Conservation (phyloP, 2,113 vertebrate genomes). For the Etia nguti region DNA sequence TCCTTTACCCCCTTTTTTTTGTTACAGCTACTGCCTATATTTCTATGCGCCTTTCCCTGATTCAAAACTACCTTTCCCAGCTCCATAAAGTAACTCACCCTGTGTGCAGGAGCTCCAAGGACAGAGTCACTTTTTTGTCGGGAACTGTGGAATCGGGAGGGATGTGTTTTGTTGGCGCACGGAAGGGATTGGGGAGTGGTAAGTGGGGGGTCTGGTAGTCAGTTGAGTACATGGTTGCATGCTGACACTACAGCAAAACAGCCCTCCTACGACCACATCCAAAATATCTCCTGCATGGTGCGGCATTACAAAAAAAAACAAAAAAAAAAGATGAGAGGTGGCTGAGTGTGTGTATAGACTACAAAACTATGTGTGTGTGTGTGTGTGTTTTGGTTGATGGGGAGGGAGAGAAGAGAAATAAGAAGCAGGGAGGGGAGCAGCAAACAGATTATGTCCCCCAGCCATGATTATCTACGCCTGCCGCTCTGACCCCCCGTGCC, state of each 20-base stretch:
- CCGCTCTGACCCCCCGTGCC: constrained; percentile 42
- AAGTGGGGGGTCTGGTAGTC: not conserved
- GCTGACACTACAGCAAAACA: constrained; percentile 17
- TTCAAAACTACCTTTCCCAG: not conserved
- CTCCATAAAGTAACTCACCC: not conserved
- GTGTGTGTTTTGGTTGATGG: not conserved
- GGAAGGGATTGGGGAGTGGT: not conserved
- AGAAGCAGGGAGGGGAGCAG: not conserved
- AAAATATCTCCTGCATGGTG: not conserved
- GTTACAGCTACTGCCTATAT: not conserved
- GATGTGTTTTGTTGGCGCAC: not conserved
- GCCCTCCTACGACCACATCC: not conserved
- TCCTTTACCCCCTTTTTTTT: not conserved
- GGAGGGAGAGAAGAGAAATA: not conserved
- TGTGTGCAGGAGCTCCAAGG: not conserved
- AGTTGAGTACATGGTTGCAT: constrained; percentile 6
- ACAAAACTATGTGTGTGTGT: not conserved
- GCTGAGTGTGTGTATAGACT: not conserved
- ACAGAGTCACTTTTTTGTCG: not conserved
- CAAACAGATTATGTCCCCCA: constrained; percentile 41
- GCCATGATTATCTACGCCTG: constrained; percentile 46
- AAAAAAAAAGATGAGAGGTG: not conserved
- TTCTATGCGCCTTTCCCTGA: not conserved
- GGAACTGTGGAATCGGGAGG: not conserved
- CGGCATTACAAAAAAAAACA: not conserved